Evolutionary conservation across 2,797 vertebrate genomes (phyloP), one percentile per base, ranked within the genome.

Genomic region (Aulostomus chinensis): DNA sequence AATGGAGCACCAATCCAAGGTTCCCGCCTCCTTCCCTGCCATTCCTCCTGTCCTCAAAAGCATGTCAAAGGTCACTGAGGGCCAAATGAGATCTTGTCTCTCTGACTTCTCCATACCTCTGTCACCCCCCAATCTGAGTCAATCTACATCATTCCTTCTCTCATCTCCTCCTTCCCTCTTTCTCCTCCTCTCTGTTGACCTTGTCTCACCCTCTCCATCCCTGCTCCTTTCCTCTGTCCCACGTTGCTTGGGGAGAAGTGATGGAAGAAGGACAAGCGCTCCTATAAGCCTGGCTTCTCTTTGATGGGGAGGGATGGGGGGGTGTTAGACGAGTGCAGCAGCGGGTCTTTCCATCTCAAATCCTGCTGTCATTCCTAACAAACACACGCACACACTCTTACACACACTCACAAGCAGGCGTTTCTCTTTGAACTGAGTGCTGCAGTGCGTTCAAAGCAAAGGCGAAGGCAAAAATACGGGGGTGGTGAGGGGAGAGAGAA

Each of bases 371-470:
- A 60, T 78, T 86, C 66, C 58, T 60, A 73, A 85, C 35, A 76
- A 58, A 69, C 58, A 68, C 42, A 76, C 76, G 50, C 69, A 59
- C 66, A 49, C 46, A 60, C 68, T 39, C 41, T 52, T 77, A 78
- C 63, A 40, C 28, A 46, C 72, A 58, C 15, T 40, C 79, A 81
- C 74, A 74, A 34, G 76, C 73, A 82, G 68, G 34, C 70, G 80
- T 76, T 82, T 75, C 68, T 77, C 89, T 92, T 83, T 86, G 83
- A 94, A 90, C 81, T 83, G 81, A 77, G 58, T 76, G 68, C 82
- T 86, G 73, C 73, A 71, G 75, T 72, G 70, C 73, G 91, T 93
- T 91, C 83, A 87, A 91, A 93, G 89, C 79, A 71, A 81, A 81
- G 84, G 84, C 59, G 73, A 76, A 84, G 69, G 80, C 71, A 87